Base-by-base conservation (phyloP, 1,140 invertebrate genomes). In the Drosophila ogumai region DNA sequence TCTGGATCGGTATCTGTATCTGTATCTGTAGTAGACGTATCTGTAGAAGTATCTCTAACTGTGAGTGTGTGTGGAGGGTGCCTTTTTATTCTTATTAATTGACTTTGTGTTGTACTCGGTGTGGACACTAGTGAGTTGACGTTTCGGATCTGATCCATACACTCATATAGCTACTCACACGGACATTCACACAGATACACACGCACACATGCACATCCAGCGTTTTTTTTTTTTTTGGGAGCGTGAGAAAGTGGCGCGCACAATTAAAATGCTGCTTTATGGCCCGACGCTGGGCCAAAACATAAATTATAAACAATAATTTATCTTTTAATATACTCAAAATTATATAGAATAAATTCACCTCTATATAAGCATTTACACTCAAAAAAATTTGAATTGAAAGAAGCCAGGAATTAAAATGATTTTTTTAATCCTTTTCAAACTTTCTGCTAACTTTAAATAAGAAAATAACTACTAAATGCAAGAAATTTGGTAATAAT, bases 241-340 rank as follows among this genome's bases (percentile, higher is more conserved):
- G 84, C 84, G 84, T 87, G 84, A 87, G 84, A 87, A 87, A 87
- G 80, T 90, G 76, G 75, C 85, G 72, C 84, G 80, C 76, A 87
- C 82, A 87, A 87, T 87, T 88, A 87, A 87, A 87, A 88, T 80
- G 75, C 76, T 79, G 75, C 66, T 87, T 87, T 87, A 87, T 87
- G 84, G 82, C 60, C 73, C 81, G 74, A 73, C 78, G 82, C 82
- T 69, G 77, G 82, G 58, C 75, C 61, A 36, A 88, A 54, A 77
- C 85, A 88, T 84, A 80, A 88, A 84, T 87, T 88, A 84, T 88
- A 77, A 88, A 88, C 81, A 87, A 86, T 86, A 86, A 86, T 88
- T 87, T 82, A 88, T 88, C 64, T 84, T 74, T 82, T 47, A 77
- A 76, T 87, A 87, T 82, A 57, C 56, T 54, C 44, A 65, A 52